Base-by-base conservation (phyloP, 2,113 vertebrate species). In the Sylvia atricapilla region DNA sequence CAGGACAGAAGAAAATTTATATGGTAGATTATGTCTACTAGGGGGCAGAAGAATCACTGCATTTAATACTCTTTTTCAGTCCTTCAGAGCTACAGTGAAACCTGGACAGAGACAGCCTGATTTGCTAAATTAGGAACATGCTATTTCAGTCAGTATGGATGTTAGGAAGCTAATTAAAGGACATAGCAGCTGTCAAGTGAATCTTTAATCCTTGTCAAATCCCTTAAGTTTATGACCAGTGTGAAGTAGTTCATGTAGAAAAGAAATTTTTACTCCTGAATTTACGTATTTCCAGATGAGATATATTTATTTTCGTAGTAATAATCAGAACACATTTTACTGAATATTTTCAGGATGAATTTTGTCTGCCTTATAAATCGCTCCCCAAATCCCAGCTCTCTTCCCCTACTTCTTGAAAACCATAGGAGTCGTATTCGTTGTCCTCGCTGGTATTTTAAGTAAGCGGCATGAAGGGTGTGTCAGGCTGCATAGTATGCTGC, bases 101-200 rank as follows among this genome's bases (percentile, higher is more conserved):
- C 35, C 41, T 72, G 66, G 23, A 23, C 16, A 67, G 88, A 84
- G 37, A 69, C 31, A 83, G 52, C 41, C 47, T 66, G 20, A 23
- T 89, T 83, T 94, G 59, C 86, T 94, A 80, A 94, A 91, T 4
- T 81, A 33, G 60, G 72, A 63, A 82, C 81, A 58, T 2, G 5
- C 67, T 90, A 59, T 41, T 77, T 89, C 91, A 88, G 60, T 84
- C 90, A 86, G 47, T 74, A 25, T 77, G 46, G 46, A 68, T 81
- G 59, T 81, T 96, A 90, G 72, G 90, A 79, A 92, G 80, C 88
- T 92, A 92, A 95, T 97, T 95, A 95, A 94, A 94, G 78, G 75
- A 62, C 84, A 68, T 33, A 86, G 78, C 79, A 93, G 81, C 89
- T 95, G 87, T 85, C 84, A 91, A 94, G 33, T 67, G 91, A 74